Evolutionary conservation across 2,797 vertebrate species (phyloP).

Genomic region (Spea hammondii): DNA sequence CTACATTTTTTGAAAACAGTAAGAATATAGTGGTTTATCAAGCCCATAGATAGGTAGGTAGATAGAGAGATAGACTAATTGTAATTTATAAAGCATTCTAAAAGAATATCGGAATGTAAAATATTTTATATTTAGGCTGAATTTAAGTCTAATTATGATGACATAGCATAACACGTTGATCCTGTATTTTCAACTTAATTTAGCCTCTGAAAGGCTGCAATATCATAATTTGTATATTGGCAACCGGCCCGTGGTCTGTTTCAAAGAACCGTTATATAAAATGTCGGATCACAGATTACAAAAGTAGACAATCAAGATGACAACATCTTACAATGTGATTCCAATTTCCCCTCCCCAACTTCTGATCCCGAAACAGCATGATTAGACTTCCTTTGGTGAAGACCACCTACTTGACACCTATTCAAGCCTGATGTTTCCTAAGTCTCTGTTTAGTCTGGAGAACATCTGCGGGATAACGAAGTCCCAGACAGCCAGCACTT

Average conservation of each 20-base stretch:
- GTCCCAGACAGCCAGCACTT: background rate
- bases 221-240: background rate
- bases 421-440: slow-evolving; percentile 14
- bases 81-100: too few relatives aligned
- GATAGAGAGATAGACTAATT: too few relatives aligned
- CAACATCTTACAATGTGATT: slow-evolving; percentile 11
- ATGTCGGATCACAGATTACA: slow-evolving; percentile 27
- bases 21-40: too few relatives aligned
- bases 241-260: background rate
- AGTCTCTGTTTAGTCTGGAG: slow-evolving; percentile 44
- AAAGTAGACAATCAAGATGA: slow-evolving; percentile 13
- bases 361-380: slow-evolving; percentile 17
- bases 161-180: too few relatives aligned
- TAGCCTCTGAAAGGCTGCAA: too few relatives aligned
- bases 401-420: slow-evolving; percentile 45
- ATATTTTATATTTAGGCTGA: too few relatives aligned
- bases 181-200: too few relatives aligned
- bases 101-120: too few relatives aligned
- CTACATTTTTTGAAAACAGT: too few relatives aligned
- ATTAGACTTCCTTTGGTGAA: slow-evolving; percentile 8
- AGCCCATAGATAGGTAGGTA: too few relatives aligned
- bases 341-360: background rate
- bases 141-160: too few relatives aligned
- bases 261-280: slow-evolving; percentile 29
- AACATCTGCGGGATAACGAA: slow-evolving; percentile 9